Conservation (phyloP, 2,888 invertebrate genomes). For the Crematogaster levior region DNA sequence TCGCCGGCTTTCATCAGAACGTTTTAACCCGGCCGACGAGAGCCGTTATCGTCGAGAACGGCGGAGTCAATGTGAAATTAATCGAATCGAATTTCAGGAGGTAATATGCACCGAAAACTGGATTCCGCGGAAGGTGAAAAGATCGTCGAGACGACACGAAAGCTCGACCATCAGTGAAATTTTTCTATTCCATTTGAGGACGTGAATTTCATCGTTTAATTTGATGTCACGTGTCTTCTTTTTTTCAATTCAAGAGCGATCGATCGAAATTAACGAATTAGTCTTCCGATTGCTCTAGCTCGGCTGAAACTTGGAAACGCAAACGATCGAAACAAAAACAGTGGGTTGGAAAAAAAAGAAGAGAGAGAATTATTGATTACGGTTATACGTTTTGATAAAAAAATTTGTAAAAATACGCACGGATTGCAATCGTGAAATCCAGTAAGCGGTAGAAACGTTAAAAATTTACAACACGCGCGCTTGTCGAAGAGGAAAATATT, state of each 20-base stretch:
- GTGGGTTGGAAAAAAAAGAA: not conserved
- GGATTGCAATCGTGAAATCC: conserved; percentile 18
- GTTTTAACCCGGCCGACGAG: conserved; percentile 10
- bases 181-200: not conserved
- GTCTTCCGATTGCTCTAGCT: not conserved
- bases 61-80: conserved; percentile 46
- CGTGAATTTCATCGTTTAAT: conserved; percentile 1
- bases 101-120: conserved; percentile 15
- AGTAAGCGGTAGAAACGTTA: conserved; percentile 25
- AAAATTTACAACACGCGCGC: conserved; percentile 33
- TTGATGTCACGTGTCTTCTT: not conserved
- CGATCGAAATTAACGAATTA: conserved; percentile 4
- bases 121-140: not conserved
- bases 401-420: conserved; percentile 1
- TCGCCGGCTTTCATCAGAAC: conserved; percentile 28
- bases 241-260: not conserved
- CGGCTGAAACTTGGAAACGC: not conserved
- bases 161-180: not conserved
- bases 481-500: conserved; percentile 39
- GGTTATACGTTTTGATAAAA: conserved; percentile 16
- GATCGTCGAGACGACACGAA: not conserved
- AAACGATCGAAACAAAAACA: not conserved
- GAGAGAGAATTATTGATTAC: conserved; percentile 23
- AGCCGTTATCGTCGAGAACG: conserved; percentile 20
- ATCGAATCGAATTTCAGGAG: conserved; percentile 37